These are phyloP conservation scores for Ateles fusciceps DNA, from an alignment of 2,797 vertebrate genomes.

Conservation along the genomic window DNA sequence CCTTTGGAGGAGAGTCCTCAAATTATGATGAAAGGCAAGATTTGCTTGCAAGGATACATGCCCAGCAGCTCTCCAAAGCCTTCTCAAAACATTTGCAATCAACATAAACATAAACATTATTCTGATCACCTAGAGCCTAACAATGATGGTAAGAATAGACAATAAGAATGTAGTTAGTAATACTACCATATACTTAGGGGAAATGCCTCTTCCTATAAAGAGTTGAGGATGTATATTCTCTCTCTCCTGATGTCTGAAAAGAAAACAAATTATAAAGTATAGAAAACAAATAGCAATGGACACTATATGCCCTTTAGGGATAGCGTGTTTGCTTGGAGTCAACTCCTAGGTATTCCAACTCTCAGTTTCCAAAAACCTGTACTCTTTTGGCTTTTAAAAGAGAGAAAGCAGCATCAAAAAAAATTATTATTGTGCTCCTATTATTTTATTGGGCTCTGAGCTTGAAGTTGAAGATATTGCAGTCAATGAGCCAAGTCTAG, in stretches of 20 bases:
- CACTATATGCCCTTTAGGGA: background rate
- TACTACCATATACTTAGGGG: background rate
- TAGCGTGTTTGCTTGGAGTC: background rate
- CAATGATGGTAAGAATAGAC: background rate
- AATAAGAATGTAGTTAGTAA: background rate
- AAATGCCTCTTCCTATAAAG: background rate
- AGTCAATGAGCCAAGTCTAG: background rate
- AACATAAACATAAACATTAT: background rate
- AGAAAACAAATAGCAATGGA: slow-evolving; percentile 25
- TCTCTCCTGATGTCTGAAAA: background rate
- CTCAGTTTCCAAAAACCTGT: background rate
- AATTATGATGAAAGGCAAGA: background rate
- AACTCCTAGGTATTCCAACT: background rate
- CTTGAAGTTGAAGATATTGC: background rate
- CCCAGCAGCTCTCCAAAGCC: background rate
- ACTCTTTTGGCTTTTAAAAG: slow-evolving; percentile 20
- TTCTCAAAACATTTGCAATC: background rate
- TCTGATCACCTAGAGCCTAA: background rate
- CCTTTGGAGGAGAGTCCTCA: background rate
- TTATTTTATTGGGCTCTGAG: background rate
- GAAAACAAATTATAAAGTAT: background rate
- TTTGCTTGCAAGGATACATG: background rate
- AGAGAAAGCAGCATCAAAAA: background rate
- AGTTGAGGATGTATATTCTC: background rate
- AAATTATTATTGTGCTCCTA: background rate